Percentiles rank a stretch among this genome's conserved stretches.
Evolutionary conservation across 2,113 vertebrate genomes (phyloP).

Genomic region (Pelodiscus sinensis): DNA sequence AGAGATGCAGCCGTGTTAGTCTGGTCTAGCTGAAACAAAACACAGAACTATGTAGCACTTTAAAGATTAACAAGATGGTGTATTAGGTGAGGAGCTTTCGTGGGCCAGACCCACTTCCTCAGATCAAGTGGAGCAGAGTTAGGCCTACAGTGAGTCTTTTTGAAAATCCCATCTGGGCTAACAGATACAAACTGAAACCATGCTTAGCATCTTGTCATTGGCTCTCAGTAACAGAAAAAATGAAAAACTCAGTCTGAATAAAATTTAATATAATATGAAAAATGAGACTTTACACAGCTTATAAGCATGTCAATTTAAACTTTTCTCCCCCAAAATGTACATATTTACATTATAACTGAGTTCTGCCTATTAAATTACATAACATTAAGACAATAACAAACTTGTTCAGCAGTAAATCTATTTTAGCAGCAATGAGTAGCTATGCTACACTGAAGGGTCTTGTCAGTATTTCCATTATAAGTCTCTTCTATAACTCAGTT

Average conservation of each 20-base stretch:
- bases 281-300: background rate
- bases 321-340: background rate
- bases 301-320: background rate
- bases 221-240: background rate
- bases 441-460: background rate
- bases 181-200: background rate
- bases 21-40: too few relatives aligned
- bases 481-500: background rate
- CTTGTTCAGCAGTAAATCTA: background rate
- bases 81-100: too few relatives aligned
- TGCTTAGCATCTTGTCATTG: constrained; percentile 13
- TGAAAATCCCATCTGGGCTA: background rate
- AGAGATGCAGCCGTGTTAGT: too few relatives aligned
- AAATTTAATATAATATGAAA: background rate
- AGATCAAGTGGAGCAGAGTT: constrained; percentile 16
- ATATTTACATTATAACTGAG: background rate
- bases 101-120: too few relatives aligned
- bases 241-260: background rate
- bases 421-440: constrained; percentile 19
- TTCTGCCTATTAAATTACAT: constrained; percentile 8
- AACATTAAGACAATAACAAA: constrained; percentile 10
- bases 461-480: background rate
- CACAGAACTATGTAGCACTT: too few relatives aligned
- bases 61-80: too few relatives aligned
- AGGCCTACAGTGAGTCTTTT: background rate